Evolutionary conservation across 1,140 invertebrate genomes (phyloP), one percentile per base, ranked within the genome.

Genomic region (Marisa cornuarietis): DNA sequence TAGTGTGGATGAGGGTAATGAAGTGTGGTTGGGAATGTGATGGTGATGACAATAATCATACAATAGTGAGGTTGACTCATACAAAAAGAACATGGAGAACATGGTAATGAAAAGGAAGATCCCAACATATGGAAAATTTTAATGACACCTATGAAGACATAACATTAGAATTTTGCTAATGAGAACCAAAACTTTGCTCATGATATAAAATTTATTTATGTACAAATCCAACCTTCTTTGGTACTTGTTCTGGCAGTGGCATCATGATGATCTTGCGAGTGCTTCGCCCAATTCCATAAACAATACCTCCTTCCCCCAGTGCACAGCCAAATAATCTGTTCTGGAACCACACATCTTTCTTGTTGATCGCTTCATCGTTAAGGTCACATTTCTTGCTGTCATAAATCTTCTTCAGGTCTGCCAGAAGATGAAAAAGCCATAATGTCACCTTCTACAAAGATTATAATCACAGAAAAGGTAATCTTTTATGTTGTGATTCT

Each of bases 361-460:
- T 87, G 58, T 87, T 85, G 72, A 90, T 88, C 31, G 84, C 79
- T 9, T 83, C 85, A 76, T 88, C 85, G 71, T 84, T 83, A 51
- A 90, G 86, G 71, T 88, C 87, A 81, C 79, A 81, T 77, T 87
- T 89, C 42, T 87, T 69, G 81, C 86, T 88, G 31, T 83, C 75
- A 73, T 87, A 83, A 76, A 79, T 79, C 31, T 76, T 79, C 68
- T 79, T 82, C 76, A 84, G 76, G 79, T 86, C 85, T 87, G 80
- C 1, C 80, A 76, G 66, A 71, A 77, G 10, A 78, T 54, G 69
- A 54, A 73, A 24, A 22, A 14, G 58, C 49, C 11, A 77, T 42
- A 52, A 61, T 42, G 31, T 42, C 31, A 42, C 31, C 31, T 42
- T 42, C 31, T 42, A 42, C 31, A 42, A 42, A 42, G 31, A 42